Percentiles rank a stretch among this genome's conserved stretches.
Evolutionary conservation across 1,140 invertebrate genomes (phyloP).

Genomic region (Magallana angulata): DNA sequence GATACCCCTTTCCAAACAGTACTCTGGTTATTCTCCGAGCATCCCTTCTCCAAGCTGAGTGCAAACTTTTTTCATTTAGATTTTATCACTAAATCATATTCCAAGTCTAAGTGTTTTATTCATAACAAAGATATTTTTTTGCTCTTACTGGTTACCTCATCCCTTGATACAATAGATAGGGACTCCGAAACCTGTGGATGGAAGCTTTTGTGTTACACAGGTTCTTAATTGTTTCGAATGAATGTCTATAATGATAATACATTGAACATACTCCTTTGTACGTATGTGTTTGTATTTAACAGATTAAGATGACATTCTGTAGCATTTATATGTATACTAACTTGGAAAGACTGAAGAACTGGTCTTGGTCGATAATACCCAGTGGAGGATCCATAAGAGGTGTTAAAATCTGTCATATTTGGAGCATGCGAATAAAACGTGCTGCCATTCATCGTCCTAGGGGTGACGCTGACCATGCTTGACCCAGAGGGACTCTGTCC

Average conservation of each 20-base stretch:
- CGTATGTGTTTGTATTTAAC: neutral
- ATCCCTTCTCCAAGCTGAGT: conserved; percentile 16
- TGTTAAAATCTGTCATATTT: conserved; percentile 46
- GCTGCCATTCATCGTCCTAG: conserved; percentile 64
- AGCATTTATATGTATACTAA: conserved; percentile 20
- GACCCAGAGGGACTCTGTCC: conserved; percentile 55
- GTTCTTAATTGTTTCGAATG: neutral
- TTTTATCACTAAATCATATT: no score
- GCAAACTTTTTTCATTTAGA: neutral
- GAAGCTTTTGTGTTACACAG: neutral
- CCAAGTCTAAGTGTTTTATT: neutral
- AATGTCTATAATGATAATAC: no score
- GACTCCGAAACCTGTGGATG: conserved; percentile 28
- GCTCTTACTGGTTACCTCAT: neutral
- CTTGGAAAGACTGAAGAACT: conserved; percentile 67
- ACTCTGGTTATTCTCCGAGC: neutral
- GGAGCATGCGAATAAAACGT: conserved; percentile 57
- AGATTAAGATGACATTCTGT: neutral
- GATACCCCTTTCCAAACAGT: conserved; percentile 16
- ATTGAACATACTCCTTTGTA: neutral
- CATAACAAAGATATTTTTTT: neutral
- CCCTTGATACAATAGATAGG: neutral
- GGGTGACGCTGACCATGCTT: conserved; percentile 70
- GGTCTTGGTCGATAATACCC: conserved; percentile 61
- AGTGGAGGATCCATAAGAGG: conserved; percentile 57